phyloP scores from a whole-genome alignment of 2,888 invertebrate genomes.

The Linnaemya vulpina region DNA sequence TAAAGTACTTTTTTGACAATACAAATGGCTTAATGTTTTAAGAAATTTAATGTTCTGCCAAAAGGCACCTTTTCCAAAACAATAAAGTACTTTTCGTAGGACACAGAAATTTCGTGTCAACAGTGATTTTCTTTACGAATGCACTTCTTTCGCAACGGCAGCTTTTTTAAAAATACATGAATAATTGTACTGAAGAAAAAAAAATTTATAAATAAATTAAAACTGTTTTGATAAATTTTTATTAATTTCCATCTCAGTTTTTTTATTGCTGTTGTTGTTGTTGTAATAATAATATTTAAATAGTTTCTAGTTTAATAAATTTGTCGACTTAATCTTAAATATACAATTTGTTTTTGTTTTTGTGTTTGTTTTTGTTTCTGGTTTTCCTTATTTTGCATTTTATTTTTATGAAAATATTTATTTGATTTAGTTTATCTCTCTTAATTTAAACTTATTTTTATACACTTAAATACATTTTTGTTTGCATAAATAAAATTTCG shows the following conservation, averaged over 20 bases:
- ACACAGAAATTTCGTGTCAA: too few relatives aligned
- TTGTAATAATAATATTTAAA: slow-evolving; percentile 47
- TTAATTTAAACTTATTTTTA: slow-evolving; percentile 47
- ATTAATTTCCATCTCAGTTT: not conserved
- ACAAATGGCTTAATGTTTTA: too few relatives aligned
- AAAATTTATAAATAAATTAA: too few relatives aligned
- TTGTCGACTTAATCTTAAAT: slow-evolving; percentile 70
- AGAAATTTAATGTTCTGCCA: too few relatives aligned
- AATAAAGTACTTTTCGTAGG: too few relatives aligned
- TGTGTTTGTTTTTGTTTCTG: slow-evolving; percentile 30
- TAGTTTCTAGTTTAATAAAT: slow-evolving; percentile 63
- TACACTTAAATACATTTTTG: slow-evolving; percentile 59
- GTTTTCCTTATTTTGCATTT: slow-evolving; percentile 63
- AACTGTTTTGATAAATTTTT: too few relatives aligned
- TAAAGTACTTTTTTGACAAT: too few relatives aligned
- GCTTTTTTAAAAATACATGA: too few relatives aligned
- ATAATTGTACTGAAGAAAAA: too few relatives aligned
- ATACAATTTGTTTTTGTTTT: slow-evolving; percentile 46
- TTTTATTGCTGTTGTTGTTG: not conserved
- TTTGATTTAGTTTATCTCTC: slow-evolving; percentile 63
- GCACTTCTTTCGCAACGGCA: too few relatives aligned
- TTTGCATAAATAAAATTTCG: slow-evolving; percentile 44
- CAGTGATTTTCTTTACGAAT: too few relatives aligned
- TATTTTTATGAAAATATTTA: slow-evolving; percentile 71
- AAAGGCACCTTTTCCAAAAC: too few relatives aligned